Evolutionary conservation across 2,113 vertebrate species (phyloP).

Genomic region (Rutilus rutilus): DNA sequence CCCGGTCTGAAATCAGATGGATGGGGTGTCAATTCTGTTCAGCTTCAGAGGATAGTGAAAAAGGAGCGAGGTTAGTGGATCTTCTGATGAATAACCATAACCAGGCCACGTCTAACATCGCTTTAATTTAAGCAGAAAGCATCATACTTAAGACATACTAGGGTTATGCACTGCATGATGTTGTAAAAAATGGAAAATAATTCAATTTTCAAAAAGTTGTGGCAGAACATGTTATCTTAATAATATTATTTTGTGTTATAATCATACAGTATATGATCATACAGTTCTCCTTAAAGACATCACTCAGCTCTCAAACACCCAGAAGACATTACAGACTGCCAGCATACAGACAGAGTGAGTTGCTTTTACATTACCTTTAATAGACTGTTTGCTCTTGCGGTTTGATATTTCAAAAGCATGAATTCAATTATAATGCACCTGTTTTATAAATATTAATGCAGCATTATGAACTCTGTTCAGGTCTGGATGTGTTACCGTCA

Average conservation of each 20-base stretch:
- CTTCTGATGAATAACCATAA: not conserved
- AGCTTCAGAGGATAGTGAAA: constrained; percentile 26
- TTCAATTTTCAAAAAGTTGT: not conserved
- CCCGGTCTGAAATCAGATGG: constrained; percentile 13
- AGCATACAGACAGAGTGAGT: constrained; percentile 76
- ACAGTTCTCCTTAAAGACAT: constrained; percentile 47
- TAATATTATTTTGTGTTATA: not conserved
- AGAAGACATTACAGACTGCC: constrained; percentile 57
- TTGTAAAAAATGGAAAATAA: not conserved
- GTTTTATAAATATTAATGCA: not conserved
- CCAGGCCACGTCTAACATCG: not conserved
- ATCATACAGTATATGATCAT: constrained; percentile 20
- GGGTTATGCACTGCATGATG: not conserved
- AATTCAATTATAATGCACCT: not conserved
- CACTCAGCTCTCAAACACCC: constrained; percentile 39
- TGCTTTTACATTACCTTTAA: not conserved
- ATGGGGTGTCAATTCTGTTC: constrained; percentile 14
- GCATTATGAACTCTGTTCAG: constrained; percentile 54
- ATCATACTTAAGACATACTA: not conserved
- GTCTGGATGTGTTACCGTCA: constrained; percentile 69
- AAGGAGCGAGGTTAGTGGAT: constrained; percentile 46
- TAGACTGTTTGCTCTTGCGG: not conserved
- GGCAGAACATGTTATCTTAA: not conserved
- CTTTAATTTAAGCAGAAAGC: not conserved
- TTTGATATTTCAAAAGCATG: not conserved